Conservation (phyloP, 2,797 vertebrate genomes). For the Mareca strepera region DNA sequence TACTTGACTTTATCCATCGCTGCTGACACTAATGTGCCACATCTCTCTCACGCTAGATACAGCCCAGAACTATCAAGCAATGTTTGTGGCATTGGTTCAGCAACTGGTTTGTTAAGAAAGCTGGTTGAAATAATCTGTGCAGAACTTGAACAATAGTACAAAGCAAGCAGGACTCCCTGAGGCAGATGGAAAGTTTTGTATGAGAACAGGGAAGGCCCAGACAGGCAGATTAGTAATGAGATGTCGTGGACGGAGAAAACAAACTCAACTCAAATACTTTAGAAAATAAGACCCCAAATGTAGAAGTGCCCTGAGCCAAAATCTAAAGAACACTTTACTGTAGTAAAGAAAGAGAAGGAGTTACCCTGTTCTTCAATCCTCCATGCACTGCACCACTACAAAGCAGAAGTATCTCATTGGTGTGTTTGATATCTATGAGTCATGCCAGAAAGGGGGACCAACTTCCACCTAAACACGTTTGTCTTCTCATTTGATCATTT, state of each 20-base stretch:
- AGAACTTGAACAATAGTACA: not conserved
- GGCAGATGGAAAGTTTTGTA: not conserved
- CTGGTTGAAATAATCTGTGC: not conserved
- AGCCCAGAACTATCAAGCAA: not conserved
- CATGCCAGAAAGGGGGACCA: not conserved
- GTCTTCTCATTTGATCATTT: not conserved
- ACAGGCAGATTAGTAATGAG: not conserved
- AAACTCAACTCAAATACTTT: not conserved
- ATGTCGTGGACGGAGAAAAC: not conserved
- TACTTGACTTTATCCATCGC: not conserved
- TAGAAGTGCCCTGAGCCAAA: not conserved
- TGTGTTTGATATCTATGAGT: not conserved
- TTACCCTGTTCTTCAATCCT: not conserved
- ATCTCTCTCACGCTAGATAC: not conserved
- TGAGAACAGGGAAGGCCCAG: not conserved
- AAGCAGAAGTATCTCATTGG: not conserved
- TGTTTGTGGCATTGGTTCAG: not conserved
- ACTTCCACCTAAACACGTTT: constrained; percentile 1
- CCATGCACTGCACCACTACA: not conserved
- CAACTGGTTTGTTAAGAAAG: not conserved
- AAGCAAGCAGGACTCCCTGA: not conserved
- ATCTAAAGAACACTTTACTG: not conserved
- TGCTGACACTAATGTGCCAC: not conserved
- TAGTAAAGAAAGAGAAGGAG: not conserved
- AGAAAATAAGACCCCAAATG: not conserved